Base-by-base conservation (phyloP, 2,888 invertebrate genomes). In the Dynastes hyllus region DNA sequence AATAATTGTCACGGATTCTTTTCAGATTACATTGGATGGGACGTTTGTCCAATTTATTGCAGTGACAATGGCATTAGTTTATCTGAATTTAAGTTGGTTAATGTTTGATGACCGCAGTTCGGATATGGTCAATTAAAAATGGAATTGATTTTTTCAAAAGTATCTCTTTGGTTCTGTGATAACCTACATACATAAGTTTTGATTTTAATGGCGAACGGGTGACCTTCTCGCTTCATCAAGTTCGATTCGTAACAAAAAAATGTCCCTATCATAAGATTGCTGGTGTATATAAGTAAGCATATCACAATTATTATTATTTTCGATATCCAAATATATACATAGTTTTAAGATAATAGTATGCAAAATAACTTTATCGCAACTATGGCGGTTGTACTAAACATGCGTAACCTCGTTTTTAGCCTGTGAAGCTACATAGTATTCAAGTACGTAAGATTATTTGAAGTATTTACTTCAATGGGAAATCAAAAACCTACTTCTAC, bases 141-240 rank as follows among this genome's bases (percentile, higher is more conserved):
- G 69, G 13, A 45, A 69, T 69, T 69, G 69, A 69, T 69, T 69
- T 69, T 50, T 67, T 45, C 27, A 61, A 11, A 61, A 27, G n/a
- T 53, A 16, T 53, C 16, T 61, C 27, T 27, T 61, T 9, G n/a
- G 8, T 58, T 22, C 11, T 8, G 5, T 29, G 61, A 61, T 61
- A 61, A 61, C 61, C 61, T 58, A 58, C 13, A 16, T 29, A 22
- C 9, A 53, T 53, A 27, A 22, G 55, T 55, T 55, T 55, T 55
- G 55, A 16, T 61, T 61, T 61, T 29, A 16, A 27, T 27, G 5
- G 61, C 29, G 11, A 61, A 27, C 61, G n/a, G 61, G 61, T 61
- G 61, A 61, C 29, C 61, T 27, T 6, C 8, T 61, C 13, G 27
- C 13, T 61, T 61, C 22, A 61, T 61, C 27, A 29, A 27, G 22